Evolutionary conservation across 2,797 vertebrate genomes (phyloP).

Genomic region (Anniella stebbinsi): DNA sequence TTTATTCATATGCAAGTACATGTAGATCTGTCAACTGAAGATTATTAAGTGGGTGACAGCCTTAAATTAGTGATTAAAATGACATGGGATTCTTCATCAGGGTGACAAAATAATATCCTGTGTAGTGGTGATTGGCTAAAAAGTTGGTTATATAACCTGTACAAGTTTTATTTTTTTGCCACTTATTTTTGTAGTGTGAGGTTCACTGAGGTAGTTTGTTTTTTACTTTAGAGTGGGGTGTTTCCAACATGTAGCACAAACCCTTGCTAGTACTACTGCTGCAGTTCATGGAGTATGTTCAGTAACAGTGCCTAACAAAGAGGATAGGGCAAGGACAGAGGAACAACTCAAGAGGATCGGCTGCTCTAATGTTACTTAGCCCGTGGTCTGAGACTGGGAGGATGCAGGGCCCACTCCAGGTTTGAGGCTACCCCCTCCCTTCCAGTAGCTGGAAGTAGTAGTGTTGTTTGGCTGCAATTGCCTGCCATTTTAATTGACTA

Average conservation of each 20-base stretch:
- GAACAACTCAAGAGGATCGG: conserved; percentile 4
- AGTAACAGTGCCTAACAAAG: conserved; percentile 35
- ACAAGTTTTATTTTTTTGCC: conserved; percentile 18
- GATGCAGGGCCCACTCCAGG: background rate
- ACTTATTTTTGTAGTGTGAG: conserved; percentile 26
- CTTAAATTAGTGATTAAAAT: background rate
- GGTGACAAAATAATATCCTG: background rate
- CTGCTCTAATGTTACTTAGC: background rate
- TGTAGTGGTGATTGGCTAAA: conserved; percentile 16
- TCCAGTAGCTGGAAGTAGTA: background rate
- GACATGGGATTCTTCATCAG: background rate
- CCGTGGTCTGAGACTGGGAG: background rate
- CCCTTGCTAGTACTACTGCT: conserved; percentile 22
- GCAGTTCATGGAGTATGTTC: background rate
- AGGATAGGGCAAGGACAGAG: conserved; percentile 2
- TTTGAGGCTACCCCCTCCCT: no score
- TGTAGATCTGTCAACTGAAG: background rate
- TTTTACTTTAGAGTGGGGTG: conserved; percentile 47
- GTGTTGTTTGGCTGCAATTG: background rate
- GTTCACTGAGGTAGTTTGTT: conserved; percentile 35
- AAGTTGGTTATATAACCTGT: conserved; percentile 33
- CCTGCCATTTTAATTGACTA: background rate
- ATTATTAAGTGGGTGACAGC: background rate
- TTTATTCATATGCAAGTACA: background rate
- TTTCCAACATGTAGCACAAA: conserved; percentile 47